phyloP scores from a whole-genome alignment of 1,140 invertebrate species.

The Prorops nasuta region DNA sequence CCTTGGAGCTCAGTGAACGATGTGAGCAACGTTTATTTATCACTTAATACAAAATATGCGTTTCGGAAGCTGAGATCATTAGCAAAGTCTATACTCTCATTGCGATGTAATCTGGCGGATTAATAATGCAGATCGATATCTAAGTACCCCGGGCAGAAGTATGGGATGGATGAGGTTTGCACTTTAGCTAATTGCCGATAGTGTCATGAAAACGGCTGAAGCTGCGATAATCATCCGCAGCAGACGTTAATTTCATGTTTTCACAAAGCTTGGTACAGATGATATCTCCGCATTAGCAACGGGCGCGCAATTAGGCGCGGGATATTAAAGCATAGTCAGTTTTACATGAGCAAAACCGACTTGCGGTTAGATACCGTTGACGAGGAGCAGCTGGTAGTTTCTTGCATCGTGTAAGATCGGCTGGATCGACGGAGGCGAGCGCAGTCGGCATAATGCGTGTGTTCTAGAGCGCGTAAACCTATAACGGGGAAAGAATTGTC shows the following conservation, averaged over 20 bases:
- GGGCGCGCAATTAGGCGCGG: slow-evolving; percentile 37
- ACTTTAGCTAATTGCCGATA: too few relatives aligned
- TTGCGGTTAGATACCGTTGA: slow-evolving; percentile 1
- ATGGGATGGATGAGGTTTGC: too few relatives aligned
- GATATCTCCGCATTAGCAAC: slow-evolving; percentile 37
- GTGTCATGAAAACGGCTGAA: too few relatives aligned
- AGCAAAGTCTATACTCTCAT: too few relatives aligned
- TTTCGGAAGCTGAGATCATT: too few relatives aligned
- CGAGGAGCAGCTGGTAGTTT: background rate
- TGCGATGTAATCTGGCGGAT: too few relatives aligned
- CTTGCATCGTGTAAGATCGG: slow-evolving; percentile 11
- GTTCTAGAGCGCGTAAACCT: slow-evolving; percentile 54
- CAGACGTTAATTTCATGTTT: slow-evolving; percentile 41
- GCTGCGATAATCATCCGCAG: slow-evolving; percentile 8
- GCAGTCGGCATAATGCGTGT: slow-evolving; percentile 47
- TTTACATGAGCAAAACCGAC: background rate
- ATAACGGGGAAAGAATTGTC: slow-evolving; percentile 45
- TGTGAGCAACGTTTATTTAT: too few relatives aligned
- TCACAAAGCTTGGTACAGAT: slow-evolving; percentile 38
- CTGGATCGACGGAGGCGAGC: slow-evolving; percentile 27
- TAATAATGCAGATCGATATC: too few relatives aligned
- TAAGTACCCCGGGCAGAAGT: too few relatives aligned
- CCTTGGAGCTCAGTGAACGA: background rate
- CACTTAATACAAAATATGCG: too few relatives aligned
- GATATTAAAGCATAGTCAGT: slow-evolving; percentile 17